These are phyloP conservation scores for Heliconius hewitsoni DNA, from an alignment of 1,140 invertebrate species.

Conservation along the genomic window DNA sequence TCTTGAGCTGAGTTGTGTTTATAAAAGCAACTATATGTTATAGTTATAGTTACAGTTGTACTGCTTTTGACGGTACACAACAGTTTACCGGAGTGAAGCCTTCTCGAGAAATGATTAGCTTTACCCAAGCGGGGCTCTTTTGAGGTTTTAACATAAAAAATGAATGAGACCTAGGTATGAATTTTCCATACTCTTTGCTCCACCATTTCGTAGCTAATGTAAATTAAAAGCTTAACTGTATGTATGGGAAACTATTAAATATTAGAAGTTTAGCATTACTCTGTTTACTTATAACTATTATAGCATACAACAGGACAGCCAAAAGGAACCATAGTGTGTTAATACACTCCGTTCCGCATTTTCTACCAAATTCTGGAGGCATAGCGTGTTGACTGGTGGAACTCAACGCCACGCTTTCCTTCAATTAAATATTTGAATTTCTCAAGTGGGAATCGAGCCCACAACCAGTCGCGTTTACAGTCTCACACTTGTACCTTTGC, in stretches of 20 bases:
- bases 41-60: background rate
- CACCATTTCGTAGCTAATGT: background rate
- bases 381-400: no score
- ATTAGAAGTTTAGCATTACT: background rate
- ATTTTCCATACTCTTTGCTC: background rate
- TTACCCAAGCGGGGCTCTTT: background rate
- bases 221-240: background rate
- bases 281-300: no score
- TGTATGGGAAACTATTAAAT: background rate
- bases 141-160: background rate
- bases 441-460: no score
- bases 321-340: no score
- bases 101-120: constrained; percentile 1
- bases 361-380: no score
- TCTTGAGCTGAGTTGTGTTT: background rate
- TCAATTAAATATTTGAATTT: no score
- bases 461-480: no score
- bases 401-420: no score
- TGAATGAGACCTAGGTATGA: background rate
- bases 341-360: rapidly evolving
- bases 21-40: background rate
- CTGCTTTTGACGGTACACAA: background rate
- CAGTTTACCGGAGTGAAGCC: background rate
- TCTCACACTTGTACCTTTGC: no score
- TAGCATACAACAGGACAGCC: no score